Conservation (phyloP, 2,113 vertebrate genomes). For the Ptyas mucosa region DNA sequence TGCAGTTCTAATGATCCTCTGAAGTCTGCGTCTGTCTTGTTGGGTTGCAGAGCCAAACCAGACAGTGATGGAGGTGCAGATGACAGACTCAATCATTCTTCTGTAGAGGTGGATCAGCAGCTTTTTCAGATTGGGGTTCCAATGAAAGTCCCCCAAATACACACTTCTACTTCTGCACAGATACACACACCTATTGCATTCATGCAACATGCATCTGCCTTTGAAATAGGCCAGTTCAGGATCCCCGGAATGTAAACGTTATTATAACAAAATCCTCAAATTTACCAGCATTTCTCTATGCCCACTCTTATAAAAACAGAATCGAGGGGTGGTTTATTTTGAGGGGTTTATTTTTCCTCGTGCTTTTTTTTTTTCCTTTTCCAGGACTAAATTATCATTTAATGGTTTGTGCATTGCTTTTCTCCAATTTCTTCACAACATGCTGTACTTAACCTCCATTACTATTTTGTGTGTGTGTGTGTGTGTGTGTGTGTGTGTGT, state of each 20-base stretch:
- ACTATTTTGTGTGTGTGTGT: neutral
- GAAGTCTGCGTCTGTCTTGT: too few species aligned
- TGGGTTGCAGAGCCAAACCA: too few species aligned
- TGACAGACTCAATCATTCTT: neutral
- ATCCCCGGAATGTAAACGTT: neutral
- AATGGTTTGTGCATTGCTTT: neutral
- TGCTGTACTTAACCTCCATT: neutral
- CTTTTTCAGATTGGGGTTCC: too few species aligned
- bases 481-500: too few species aligned
- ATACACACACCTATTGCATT: neutral
- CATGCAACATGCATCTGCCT: neutral
- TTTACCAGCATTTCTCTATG: neutral
- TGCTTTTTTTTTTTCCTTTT: neutral
- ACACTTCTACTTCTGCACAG: neutral
- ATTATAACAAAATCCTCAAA: neutral
- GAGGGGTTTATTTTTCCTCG: neutral
- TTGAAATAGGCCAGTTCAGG: neutral
- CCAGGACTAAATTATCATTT: neutral
- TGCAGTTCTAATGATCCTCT: too few species aligned
- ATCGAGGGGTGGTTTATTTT: neutral
- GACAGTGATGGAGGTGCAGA: too few species aligned
- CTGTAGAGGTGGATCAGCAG: too few species aligned
- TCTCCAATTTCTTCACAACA: neutral
- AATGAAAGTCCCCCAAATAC: neutral
- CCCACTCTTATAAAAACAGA: neutral